Evolutionary conservation across 2,888 invertebrate genomes (phyloP).

Genomic region (Mycalesis mineus): DNA sequence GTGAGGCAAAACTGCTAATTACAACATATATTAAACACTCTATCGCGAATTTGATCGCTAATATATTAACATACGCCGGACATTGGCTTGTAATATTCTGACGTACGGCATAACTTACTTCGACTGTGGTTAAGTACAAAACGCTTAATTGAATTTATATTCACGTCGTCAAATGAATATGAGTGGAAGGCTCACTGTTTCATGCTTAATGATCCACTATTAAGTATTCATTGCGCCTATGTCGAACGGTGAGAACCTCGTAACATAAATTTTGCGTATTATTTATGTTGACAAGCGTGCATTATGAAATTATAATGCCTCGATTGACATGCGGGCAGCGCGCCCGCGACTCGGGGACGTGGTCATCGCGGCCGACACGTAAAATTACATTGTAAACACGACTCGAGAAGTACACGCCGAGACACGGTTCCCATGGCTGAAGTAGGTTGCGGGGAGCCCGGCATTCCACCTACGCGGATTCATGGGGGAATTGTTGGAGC

Average conservation of each 20-base stretch:
- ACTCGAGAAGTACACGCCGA: conserved; percentile 24
- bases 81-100: conserved; percentile 31
- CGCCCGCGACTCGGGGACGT: conserved; percentile 50
- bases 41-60: conserved; percentile 32
- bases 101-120: conserved; percentile 32
- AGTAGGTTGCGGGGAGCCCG: conserved; percentile 28
- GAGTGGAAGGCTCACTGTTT: conserved; percentile 54
- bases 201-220: conserved; percentile 55
- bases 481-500: conserved; percentile 24
- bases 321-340: conserved; percentile 63
- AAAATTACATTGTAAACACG: conserved; percentile 38
- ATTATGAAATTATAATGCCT: conserved; percentile 75
- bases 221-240: conserved; percentile 64
- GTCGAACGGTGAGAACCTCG: conserved; percentile 74
- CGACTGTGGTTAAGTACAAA: conserved; percentile 41
- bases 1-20: conserved; percentile 31
- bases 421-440: conserved; percentile 33
- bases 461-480: conserved; percentile 26
- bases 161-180: conserved; percentile 73
- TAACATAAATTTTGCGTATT: conserved; percentile 79
- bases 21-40: conserved; percentile 31
- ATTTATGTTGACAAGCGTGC: conserved; percentile 74
- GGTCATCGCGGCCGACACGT: conserved; percentile 48
- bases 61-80: conserved; percentile 31
- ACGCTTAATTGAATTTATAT: conserved; percentile 73